These are phyloP conservation scores for Gastracanthus pulcherrimus DNA, from an alignment of 2,888 invertebrate species.

Conservation along the genomic window DNA sequence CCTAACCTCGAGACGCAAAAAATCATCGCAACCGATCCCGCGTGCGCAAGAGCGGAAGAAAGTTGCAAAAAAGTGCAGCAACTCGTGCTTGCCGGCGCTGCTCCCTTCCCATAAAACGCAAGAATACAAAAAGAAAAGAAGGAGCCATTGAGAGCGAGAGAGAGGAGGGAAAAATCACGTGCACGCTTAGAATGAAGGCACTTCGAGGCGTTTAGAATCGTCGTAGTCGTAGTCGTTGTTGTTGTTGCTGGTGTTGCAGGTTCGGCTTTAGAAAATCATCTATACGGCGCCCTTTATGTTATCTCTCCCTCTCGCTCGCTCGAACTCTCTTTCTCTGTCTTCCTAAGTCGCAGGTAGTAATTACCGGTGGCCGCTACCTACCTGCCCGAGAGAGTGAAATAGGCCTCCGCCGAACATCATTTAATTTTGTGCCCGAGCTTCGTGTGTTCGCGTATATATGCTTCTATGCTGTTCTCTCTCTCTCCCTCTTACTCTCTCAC, in stretches of 20 bases:
- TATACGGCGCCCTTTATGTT: constrained; percentile 52
- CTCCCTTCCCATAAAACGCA: too few relatives aligned
- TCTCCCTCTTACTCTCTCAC: constrained; percentile 37
- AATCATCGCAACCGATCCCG: constrained; percentile 7
- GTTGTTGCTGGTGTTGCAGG: constrained; percentile 23
- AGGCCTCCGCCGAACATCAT: constrained; percentile 75
- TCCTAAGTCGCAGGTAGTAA: constrained; percentile 73
- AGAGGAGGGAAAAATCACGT: too few relatives aligned
- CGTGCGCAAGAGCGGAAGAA: constrained; percentile 3
- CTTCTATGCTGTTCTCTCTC: constrained; percentile 40
- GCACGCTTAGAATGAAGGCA: too few relatives aligned
- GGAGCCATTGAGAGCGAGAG: neutral
- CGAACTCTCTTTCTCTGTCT: constrained; percentile 41
- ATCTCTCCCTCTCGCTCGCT: constrained; percentile 49
- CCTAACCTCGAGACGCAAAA: neutral
- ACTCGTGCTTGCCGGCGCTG: too few relatives aligned
- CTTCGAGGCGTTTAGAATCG: constrained; percentile 22
- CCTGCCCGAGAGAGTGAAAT: constrained; percentile 75
- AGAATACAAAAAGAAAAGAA: too few relatives aligned
- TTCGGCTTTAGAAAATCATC: constrained; percentile 50
- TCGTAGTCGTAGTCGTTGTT: neutral
- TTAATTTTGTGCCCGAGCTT: constrained; percentile 73
- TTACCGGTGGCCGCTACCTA: constrained; percentile 78
- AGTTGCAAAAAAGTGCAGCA: constrained; percentile 19
- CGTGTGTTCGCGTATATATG: constrained; percentile 42